Conservation (phyloP, 1,140 invertebrate species). For the Aphelenchoides fujianensis region DNA sequence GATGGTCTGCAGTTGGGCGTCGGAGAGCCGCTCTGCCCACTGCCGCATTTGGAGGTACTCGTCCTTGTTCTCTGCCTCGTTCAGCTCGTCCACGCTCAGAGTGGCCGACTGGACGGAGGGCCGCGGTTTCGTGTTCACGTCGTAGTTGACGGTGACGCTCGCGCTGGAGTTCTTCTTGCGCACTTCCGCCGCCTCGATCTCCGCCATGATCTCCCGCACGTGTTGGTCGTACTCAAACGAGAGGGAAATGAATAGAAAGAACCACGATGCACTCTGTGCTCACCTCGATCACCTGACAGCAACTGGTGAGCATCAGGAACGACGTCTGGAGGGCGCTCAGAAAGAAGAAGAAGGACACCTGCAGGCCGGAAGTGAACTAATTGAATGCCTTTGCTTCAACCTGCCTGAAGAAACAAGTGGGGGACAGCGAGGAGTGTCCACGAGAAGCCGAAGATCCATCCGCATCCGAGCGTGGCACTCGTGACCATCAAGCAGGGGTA, state of each 20-base stretch:
- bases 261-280: no score
- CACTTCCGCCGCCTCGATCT: not conserved
- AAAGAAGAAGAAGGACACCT: not conserved
- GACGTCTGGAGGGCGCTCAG: not conserved
- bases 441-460: not conserved
- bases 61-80: not conserved
- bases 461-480: not conserved
- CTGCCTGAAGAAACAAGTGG: not conserved
- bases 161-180: no score
- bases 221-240: not conserved
- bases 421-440: not conserved
- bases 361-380: not conserved
- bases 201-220: not conserved
- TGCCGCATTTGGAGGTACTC: not conserved
- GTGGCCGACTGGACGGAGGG: not conserved
- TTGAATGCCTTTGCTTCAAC: not conserved
- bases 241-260: not conserved
- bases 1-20: no score
- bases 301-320: not conserved
- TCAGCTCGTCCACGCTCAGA: not conserved
- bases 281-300: not conserved
- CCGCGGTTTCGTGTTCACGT: not conserved
- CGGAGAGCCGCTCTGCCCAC: not conserved
- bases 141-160: not conserved
- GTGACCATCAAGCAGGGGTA: not conserved